Conservation (phyloP, 2,888 invertebrate species). For the Drosophila quinaria region DNA sequence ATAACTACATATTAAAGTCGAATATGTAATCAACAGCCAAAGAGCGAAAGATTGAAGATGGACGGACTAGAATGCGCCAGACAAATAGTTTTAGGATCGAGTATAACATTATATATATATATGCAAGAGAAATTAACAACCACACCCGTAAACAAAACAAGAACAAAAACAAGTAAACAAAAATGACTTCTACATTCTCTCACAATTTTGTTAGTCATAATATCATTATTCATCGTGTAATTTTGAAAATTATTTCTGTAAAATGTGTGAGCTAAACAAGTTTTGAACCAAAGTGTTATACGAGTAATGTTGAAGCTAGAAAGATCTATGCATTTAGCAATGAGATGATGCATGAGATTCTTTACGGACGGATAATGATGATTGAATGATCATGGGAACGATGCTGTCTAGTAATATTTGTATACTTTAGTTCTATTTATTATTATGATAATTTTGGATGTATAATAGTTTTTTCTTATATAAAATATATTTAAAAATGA, state of each 20-base stretch:
- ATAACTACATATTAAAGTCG: constrained; percentile 52
- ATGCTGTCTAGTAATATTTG: constrained; percentile 81
- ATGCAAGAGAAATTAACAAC: constrained; percentile 25
- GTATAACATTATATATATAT: constrained; percentile 39
- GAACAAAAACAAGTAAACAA: constrained; percentile 36
- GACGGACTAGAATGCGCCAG: constrained; percentile 49
- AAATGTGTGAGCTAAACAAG: constrained; percentile 61
- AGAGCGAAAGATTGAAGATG: constrained; percentile 30
- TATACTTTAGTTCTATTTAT: constrained; percentile 84
- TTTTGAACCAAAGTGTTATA: constrained; percentile 34
- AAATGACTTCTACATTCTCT: constrained; percentile 82
- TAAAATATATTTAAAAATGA: constrained; percentile 74
- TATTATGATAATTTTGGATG: constrained; percentile 83
- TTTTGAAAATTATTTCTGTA: constrained; percentile 64
- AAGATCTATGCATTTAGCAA: constrained; percentile 7
- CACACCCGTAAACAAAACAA: constrained; percentile 35
- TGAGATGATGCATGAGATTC: constrained; percentile 24
- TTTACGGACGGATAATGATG: constrained; percentile 23
- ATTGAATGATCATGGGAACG: constrained; percentile 33
- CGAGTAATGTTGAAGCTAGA: constrained; percentile 37
- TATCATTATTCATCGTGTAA: constrained; percentile 73
- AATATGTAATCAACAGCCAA: constrained; percentile 65
- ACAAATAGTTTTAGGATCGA: constrained; percentile 62
- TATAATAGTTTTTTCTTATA: constrained; percentile 85
- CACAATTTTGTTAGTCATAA: constrained; percentile 80